Percentiles rank a stretch among this genome's conserved stretches.
These are phyloP conservation scores for Heliconius sara DNA, from an alignment of 2,888 invertebrate genomes.

Conservation along the genomic window DNA sequence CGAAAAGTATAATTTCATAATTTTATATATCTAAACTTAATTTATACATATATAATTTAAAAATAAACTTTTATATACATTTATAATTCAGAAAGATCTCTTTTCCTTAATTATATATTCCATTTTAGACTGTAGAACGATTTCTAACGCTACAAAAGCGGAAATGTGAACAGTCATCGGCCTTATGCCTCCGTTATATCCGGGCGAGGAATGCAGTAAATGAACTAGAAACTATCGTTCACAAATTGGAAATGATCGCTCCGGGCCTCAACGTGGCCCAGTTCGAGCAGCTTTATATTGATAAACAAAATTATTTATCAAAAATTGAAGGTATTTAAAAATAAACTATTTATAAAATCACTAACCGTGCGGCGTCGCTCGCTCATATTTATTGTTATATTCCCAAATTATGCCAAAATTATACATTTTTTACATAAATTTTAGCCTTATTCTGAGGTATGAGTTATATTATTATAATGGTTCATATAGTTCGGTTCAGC, in stretches of 20 bases:
- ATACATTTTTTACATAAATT: too few species aligned
- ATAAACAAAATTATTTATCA: slow-evolving; percentile 69
- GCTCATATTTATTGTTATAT: too few species aligned
- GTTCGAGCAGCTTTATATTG: slow-evolving; percentile 73
- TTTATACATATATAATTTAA: too few species aligned
- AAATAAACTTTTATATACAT: neutral
- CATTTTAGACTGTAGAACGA: slow-evolving; percentile 67
- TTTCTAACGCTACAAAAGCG: slow-evolving; percentile 69
- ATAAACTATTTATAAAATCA: too few species aligned
- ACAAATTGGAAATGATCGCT: slow-evolving; percentile 71
- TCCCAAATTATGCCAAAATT: too few species aligned
- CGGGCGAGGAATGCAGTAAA: slow-evolving; percentile 73
- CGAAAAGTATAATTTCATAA: too few species aligned
- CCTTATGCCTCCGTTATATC: slow-evolving; percentile 70
- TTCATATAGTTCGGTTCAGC: too few species aligned
- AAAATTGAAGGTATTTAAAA: slow-evolving; percentile 78
- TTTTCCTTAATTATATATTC: neutral
- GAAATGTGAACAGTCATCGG: slow-evolving; percentile 70
- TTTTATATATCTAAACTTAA: too few species aligned
- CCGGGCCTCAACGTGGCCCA: slow-evolving; percentile 77
- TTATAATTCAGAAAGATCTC: neutral
- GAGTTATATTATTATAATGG: too few species aligned
- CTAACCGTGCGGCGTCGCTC: too few species aligned
- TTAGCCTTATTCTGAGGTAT: too few species aligned
- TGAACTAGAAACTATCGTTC: slow-evolving; percentile 68